A percentile compares a stretch with the other conserved stretches of the same genome.
Conservation (phyloP, 2,888 invertebrate species). For the Theretra japonica region DNA sequence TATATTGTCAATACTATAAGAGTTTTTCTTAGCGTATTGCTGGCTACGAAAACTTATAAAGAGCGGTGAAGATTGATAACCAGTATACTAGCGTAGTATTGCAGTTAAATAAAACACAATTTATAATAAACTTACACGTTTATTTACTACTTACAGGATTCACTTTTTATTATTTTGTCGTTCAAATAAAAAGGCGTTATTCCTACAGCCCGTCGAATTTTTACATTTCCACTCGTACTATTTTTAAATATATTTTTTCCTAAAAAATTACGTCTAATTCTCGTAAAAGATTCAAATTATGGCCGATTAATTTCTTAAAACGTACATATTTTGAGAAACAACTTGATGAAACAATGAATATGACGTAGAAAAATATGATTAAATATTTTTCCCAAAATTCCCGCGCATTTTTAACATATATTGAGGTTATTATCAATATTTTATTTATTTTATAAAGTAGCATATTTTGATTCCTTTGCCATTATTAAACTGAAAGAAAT, state of each 20-base stretch:
- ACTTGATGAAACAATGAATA: not conserved
- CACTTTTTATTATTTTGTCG: conserved; percentile 50
- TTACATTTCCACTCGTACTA: conserved; percentile 46
- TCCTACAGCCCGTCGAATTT: conserved; percentile 68
- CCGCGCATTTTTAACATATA: too few relatives aligned
- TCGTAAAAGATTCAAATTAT: conserved; percentile 53
- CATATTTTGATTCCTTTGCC: too few relatives aligned
- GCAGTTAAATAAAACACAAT: conserved; percentile 51
- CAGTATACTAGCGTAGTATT: too few relatives aligned
- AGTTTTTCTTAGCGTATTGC: too few relatives aligned
- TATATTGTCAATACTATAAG: too few relatives aligned
- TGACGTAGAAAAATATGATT: too few relatives aligned
- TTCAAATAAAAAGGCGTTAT: conserved; percentile 63
- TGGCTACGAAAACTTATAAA: too few relatives aligned
- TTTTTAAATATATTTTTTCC: conserved; percentile 45
- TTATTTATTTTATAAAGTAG: too few relatives aligned
- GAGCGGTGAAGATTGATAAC: too few relatives aligned
- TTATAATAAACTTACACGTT: conserved; percentile 79
- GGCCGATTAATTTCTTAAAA: conserved; percentile 49
- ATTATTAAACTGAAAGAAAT: too few relatives aligned
- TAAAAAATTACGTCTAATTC: conserved; percentile 68
- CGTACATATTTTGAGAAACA: conserved; percentile 7
- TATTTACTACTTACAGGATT: conserved; percentile 78
- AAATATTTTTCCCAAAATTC: too few relatives aligned
- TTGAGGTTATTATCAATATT: too few relatives aligned